Conservation (phyloP, 2,113 vertebrate species). For the Hippocampus zosterae region DNA sequence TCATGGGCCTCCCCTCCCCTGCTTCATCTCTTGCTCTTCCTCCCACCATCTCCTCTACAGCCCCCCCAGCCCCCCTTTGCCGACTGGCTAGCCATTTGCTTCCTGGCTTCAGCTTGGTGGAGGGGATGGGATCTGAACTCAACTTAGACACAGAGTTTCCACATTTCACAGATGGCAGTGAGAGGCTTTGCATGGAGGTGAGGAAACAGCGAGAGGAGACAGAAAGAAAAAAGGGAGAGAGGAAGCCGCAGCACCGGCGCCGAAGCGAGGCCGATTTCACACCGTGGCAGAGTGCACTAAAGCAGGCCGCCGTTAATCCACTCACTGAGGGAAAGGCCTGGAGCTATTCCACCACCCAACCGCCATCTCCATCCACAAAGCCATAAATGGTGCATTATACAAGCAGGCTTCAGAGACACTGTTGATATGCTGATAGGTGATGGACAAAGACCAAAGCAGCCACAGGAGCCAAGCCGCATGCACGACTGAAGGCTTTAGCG, state of each 20-base stretch:
- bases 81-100: slow-evolving; percentile 63
- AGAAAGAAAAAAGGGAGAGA: slow-evolving; percentile 31
- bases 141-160: slow-evolving; percentile 78
- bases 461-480: slow-evolving; percentile 58
- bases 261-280: slow-evolving; percentile 73
- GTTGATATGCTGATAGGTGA: slow-evolving; percentile 72
- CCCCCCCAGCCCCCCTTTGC: slow-evolving; percentile 8
- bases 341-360: slow-evolving; percentile 66
- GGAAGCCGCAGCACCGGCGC: slow-evolving; percentile 41
- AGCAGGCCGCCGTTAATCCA: slow-evolving; percentile 75
- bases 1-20: slow-evolving; percentile 45
- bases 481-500: slow-evolving; percentile 49
- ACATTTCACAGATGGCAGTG: slow-evolving; percentile 80
- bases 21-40: slow-evolving; percentile 13
- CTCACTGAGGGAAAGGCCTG: slow-evolving; percentile 73
- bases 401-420: slow-evolving; percentile 70
- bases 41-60: slow-evolving; percentile 13
- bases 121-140: slow-evolving; percentile 74
- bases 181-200: slow-evolving; percentile 71
- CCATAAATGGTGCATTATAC: slow-evolving; percentile 72
- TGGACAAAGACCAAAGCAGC: slow-evolving; percentile 70
- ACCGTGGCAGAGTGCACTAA: slow-evolving; percentile 67
- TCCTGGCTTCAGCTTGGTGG: slow-evolving; percentile 66
- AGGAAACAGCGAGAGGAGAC: slow-evolving; percentile 57
- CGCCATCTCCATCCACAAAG: slow-evolving; percentile 69